Evolutionary conservation across 2,888 invertebrate species (phyloP), one percentile per base, ranked within the genome.

Genomic region (Andrena fulva): DNA sequence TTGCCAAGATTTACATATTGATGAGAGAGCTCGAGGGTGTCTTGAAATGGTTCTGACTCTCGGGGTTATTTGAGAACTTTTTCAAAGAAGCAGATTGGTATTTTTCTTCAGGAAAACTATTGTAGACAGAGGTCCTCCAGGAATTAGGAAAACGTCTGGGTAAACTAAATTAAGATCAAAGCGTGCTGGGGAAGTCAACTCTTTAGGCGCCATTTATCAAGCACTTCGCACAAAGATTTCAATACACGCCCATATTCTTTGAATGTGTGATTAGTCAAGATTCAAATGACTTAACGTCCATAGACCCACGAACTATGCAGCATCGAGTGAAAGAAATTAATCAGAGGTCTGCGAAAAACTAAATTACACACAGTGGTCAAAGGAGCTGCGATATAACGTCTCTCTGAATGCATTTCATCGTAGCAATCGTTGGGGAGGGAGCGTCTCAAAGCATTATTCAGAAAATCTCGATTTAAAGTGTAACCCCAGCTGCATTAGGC

Each of bases 401-500:
- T 42, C 64, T n/a, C 7, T 4, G n/a, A 52, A 52, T 66, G 12
- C 20, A 27, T 24, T 66, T 29, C 4, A 4, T 4, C 20, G 64
- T 20, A 35, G 6, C 20, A 59, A n/a, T 35, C 12, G 12, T 16
- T 3, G 10, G 20, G 5, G n/a, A 33, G 31, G 54, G n/a, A 67
- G 48, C 10, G 35, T 31, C 50, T 67, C 24, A 4, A 67, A 67
- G 33, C 4, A 35, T 67, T 80, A 35, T 72, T 67, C 29, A 42
- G n/a, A 50, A 67, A 69, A 76, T 64, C 62, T 52, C 54, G 78
- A 76, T 62, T 5, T 16, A 76, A 72, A n/a, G 60, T 67, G 64
- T 70, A 66, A 62, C 71, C 66, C 54, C 48, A 60, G 72, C 60
- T 78, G 72, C 48, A 64, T 72, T 77, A 78, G 31, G 33, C 12